A percentile compares a stretch with the other conserved stretches of the same genome.
Evolutionary conservation across 1,140 invertebrate genomes (phyloP).

Genomic region (Pristionchus pacificus): DNA sequence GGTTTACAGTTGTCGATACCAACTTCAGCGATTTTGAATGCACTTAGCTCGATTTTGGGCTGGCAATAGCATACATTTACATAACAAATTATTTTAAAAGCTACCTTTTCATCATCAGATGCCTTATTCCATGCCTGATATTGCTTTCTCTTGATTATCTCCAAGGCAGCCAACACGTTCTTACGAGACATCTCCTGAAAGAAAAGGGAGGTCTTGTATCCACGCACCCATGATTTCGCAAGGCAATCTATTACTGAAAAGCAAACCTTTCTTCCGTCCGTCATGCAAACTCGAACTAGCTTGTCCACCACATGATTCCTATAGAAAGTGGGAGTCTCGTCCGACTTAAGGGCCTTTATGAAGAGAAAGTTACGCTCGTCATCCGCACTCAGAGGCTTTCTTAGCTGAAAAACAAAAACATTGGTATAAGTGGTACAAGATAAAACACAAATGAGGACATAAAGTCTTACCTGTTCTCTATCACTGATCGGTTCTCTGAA

Average conservation of each 20-base stretch:
- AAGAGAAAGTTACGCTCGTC: slow-evolving; percentile 46
- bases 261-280: slow-evolving; percentile 39
- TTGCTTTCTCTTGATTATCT: slow-evolving; percentile 50
- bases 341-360: slow-evolving; percentile 43
- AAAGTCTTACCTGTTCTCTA: slow-evolving; percentile 16
- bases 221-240: too few relatives aligned
- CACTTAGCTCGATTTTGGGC: slow-evolving; percentile 43
- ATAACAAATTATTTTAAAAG: slow-evolving; percentile 5
- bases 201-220: too few relatives aligned
- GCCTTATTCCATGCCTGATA: slow-evolving; percentile 45
- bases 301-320: slow-evolving; percentile 42
- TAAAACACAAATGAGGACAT: neutral
- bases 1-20: slow-evolving; percentile 49
- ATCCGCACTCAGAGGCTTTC: slow-evolving; percentile 36
- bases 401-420: slow-evolving; percentile 38
- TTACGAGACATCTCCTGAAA: slow-evolving; percentile 32
- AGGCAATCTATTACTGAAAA: neutral
- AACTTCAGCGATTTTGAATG: slow-evolving; percentile 42
- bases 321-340: slow-evolving; percentile 55
- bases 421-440: neutral
- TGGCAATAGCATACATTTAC: neutral
- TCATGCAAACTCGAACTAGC: slow-evolving; percentile 47
- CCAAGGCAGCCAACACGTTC: slow-evolving; percentile 46
- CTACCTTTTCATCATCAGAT: slow-evolving; percentile 35
- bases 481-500: slow-evolving; percentile 33